Percentiles rank a stretch among this genome's conserved stretches.
Evolutionary conservation across 2,113 vertebrate genomes (phyloP).

Genomic region (Oreochromis spilurus): DNA sequence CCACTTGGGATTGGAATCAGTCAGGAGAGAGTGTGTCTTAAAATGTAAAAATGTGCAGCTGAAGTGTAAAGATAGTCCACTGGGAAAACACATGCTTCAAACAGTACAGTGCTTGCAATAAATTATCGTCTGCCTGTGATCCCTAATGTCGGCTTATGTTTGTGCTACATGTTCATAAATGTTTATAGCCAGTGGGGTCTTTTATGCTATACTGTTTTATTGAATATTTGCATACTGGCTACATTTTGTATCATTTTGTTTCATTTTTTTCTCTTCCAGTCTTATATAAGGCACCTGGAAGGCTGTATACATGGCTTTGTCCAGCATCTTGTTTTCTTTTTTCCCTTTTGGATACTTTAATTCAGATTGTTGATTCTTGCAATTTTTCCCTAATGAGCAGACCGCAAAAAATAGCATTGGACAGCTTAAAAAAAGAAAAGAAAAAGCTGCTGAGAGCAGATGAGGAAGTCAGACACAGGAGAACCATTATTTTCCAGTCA

Average conservation of each 20-base stretch:
- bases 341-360: neutral
- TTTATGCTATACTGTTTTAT: neutral
- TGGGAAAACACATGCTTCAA: slow-evolving; percentile 11
- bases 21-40: neutral
- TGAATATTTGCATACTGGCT: neutral
- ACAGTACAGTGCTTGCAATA: neutral
- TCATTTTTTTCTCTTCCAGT: neutral
- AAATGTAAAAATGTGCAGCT: neutral
- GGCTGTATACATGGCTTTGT: neutral
- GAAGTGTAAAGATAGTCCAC: neutral
- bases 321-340: neutral
- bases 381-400: neutral
- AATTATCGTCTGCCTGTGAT: neutral
- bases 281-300: neutral
- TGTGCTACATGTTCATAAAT: neutral
- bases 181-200: neutral
- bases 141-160: neutral
- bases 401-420: neutral
- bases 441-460: neutral
- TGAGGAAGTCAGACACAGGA: neutral
- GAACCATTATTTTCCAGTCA: neutral
- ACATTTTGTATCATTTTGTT: neutral
- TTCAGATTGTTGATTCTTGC: neutral
- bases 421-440: neutral
- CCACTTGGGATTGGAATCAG: slow-evolving; percentile 12